A percentile compares a stretch with the other conserved stretches of the same genome.
These are phyloP conservation scores for Neostethus bicornis DNA, from an alignment of 2,797 vertebrate species.

Conservation along the genomic window DNA sequence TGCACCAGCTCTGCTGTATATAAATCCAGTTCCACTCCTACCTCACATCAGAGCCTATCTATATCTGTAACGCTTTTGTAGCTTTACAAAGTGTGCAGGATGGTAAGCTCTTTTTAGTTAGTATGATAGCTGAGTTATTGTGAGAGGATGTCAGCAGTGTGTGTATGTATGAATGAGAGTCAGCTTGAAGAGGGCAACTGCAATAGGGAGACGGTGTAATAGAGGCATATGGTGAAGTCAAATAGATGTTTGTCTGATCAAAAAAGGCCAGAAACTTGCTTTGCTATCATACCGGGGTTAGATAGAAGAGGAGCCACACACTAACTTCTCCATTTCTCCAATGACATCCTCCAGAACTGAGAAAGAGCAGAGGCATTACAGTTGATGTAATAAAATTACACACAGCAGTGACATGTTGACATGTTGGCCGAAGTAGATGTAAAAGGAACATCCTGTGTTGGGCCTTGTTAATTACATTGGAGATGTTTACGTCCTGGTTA, in stretches of 20 bases:
- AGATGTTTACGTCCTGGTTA: slow-evolving; percentile 68
- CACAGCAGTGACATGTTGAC: slow-evolving; percentile 56
- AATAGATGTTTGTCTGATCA: slow-evolving; percentile 44
- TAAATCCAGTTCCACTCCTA: too few species aligned
- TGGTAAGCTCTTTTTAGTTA: slow-evolving; percentile 9
- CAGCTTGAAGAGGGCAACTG: slow-evolving; percentile 43
- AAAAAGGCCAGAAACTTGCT: slow-evolving; percentile 29
- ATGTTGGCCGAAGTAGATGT: slow-evolving; percentile 35
- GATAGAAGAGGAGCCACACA: slow-evolving; percentile 16
- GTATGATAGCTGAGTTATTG: slow-evolving; percentile 21
- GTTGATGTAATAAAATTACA: slow-evolving; percentile 43
- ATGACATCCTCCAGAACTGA: slow-evolving; percentile 42
- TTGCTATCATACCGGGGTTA: slow-evolving; percentile 32
- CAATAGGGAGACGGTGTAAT: slow-evolving; percentile 34
- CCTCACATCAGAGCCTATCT: background rate
- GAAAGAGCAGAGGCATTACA: slow-evolving; percentile 46
- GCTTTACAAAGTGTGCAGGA: slow-evolving; percentile 4
- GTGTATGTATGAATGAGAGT: slow-evolving; percentile 16
- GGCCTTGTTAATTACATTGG: slow-evolving; percentile 63
- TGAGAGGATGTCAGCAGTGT: slow-evolving; percentile 16
- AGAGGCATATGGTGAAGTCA: slow-evolving; percentile 55
- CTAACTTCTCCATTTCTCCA: slow-evolving; percentile 32
- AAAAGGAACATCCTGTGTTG: slow-evolving; percentile 62
- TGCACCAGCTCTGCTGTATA: too few species aligned
- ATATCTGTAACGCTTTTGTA: background rate